Base-by-base conservation (phyloP, 30 jellyfish, hydroid and myxozoan species). In the Catostylus mosaicus region DNA sequence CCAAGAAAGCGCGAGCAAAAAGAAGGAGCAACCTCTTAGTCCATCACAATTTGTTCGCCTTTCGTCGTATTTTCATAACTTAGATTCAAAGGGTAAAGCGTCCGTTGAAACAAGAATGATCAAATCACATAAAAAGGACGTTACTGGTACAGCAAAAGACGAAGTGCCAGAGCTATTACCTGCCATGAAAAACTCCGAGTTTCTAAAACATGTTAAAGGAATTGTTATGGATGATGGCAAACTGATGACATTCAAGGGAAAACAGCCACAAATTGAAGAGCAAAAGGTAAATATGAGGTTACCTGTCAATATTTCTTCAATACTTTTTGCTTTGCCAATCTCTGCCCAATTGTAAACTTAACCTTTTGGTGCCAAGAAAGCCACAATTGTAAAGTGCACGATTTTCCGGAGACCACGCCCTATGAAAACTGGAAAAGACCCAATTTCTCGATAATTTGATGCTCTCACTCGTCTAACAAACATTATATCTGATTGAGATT, bases 211-310 rank as follows among this genome's bases (percentile, higher is more conserved):
- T 69, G 97, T 93, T 54, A 87, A 93, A 69, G 96, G 97, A 37
- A 68, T 93, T 30, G 76, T 93, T 23, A 31, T 93, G 65, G 98
- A 93, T 72, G 87, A 87, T 68, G 98, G 98, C 10, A 93, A 93
- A 82, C 72, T 93, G 83, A 93, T 93, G 46, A 30, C 96, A 24
- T 87, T 91, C 11, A 84, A 56, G 27, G 86, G 84, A 48, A 84
- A 78, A 30, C 83, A 67, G 19, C 19, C 34, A 20, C 67, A 77
- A 30, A 20, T n/a, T 0, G 85, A 46, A 34, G 77, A 56, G 29
- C 47, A 27, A 54, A 50, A 29, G 48, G 81, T n/a, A n/a, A n/a
- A n/a, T n/a, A n/a, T n/a, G n/a, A n/a, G n/a, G n/a, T n/a, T n/a
- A n/a, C n/a, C n/a, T n/a, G n/a, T n/a, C n/a, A n/a, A n/a, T n/a